Conservation (phyloP, 2,113 vertebrate species). For the Piliocolobus tephrosceles region DNA sequence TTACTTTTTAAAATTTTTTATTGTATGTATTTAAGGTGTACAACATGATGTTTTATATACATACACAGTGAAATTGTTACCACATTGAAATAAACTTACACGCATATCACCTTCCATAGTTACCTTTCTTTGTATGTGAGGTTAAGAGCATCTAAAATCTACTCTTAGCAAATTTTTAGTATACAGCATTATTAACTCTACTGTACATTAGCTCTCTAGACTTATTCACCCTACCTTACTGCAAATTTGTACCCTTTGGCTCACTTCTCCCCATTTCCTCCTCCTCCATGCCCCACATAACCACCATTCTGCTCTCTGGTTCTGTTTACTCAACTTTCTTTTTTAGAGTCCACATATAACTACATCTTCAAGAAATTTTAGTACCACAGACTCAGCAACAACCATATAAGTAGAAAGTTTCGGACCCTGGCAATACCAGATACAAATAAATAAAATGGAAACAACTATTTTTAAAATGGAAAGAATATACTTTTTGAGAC, state of each 20-base stretch:
- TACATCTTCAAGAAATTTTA: constrained; percentile 39
- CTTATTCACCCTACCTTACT: background rate
- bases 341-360: background rate
- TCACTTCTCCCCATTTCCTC: background rate
- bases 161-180: background rate
- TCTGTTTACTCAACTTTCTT: background rate
- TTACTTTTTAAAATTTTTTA: background rate
- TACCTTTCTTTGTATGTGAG: background rate
- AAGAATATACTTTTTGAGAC: background rate
- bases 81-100: background rate
- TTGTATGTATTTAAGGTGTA: background rate
- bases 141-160: background rate
- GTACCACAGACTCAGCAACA: constrained; percentile 21
- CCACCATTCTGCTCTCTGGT: background rate
- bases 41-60: background rate
- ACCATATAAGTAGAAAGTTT: background rate
- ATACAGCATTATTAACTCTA: background rate
- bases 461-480: constrained; percentile 3
- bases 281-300: background rate
- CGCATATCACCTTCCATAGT: background rate
- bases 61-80: background rate
- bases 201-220: background rate
- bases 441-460: constrained; percentile 45
- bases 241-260: background rate
- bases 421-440: background rate